A percentile compares a stretch with the other conserved stretches of the same genome.
Conservation (phyloP, 2,113 vertebrate species). For the Nicator chloris region DNA sequence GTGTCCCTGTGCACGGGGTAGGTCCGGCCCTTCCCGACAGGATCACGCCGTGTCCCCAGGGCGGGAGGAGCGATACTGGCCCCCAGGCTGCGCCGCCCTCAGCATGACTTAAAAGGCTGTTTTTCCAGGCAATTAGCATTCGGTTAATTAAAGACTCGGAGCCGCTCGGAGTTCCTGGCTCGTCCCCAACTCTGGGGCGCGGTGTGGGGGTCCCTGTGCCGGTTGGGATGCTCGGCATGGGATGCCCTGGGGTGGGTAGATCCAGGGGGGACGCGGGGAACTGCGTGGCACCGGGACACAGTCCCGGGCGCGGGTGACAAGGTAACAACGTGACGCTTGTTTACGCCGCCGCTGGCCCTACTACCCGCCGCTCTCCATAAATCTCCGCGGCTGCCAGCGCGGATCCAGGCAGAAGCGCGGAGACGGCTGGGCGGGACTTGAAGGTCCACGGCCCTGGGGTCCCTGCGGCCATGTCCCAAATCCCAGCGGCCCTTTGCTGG, state of each 20-base stretch:
- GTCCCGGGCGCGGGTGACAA: not conserved
- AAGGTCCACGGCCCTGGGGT: not conserved
- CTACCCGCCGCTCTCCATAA: not conserved
- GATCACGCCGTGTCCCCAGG: not conserved
- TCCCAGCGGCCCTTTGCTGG: not conserved
- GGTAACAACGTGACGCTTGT: not conserved
- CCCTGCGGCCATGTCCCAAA: not conserved
- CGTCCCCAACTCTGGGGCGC: not conserved
- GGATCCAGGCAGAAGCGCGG: not conserved
- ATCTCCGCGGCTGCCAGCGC: not conserved
- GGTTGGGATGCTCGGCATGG: not conserved
- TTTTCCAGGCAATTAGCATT: slow-evolving; percentile 22
- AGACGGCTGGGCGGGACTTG: not conserved
- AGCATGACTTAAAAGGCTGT: not conserved
- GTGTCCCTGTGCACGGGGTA: rapidly evolving
- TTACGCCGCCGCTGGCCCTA: not conserved
- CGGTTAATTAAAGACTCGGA: slow-evolving; percentile 16
- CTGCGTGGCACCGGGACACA: not conserved
- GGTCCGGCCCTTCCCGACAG: not conserved
- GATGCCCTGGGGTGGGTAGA: rapidly evolving
- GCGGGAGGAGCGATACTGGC: not conserved
- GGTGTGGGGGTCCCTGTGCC: not conserved
- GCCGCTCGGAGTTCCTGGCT: not conserved
- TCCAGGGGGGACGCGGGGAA: not conserved
- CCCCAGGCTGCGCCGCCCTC: not conserved